Percentiles rank a stretch among this genome's conserved stretches.
Evolutionary conservation across 2,113 vertebrate species (phyloP).

Genomic region (Actenoides hombroni): DNA sequence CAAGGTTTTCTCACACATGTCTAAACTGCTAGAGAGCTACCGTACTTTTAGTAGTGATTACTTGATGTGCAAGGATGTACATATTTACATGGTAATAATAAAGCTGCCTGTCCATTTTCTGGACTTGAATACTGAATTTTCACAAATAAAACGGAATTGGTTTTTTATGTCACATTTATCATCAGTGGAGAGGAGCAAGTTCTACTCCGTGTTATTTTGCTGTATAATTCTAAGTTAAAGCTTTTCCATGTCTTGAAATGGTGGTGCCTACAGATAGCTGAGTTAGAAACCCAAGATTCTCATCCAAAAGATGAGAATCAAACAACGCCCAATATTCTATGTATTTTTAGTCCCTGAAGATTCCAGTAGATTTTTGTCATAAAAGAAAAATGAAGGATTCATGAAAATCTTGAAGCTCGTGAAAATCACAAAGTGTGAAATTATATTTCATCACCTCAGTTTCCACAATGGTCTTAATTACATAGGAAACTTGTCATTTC

Average conservation of each 20-base stretch:
- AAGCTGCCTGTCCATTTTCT: neutral
- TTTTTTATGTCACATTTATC: neutral
- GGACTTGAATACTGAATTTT: neutral
- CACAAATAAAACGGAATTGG: fast-evolving
- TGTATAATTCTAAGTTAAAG: neutral
- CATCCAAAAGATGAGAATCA: neutral
- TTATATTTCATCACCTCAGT: neutral
- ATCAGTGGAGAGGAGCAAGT: neutral
- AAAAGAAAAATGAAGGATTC: neutral
- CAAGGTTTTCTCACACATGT: neutral
- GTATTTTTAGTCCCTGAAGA: neutral
- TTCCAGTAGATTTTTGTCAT: fast-evolving
- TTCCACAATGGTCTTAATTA: neutral
- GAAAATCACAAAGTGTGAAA: neutral
- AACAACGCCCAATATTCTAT: neutral
- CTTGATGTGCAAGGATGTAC: neutral
- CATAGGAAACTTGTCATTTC: neutral
- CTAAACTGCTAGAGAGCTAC: neutral
- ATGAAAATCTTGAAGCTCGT: neutral
- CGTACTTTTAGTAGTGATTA: neutral
- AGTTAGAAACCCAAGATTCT: neutral
- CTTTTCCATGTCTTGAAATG: neutral
- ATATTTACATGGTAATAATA: neutral
- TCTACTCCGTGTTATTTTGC: neutral
- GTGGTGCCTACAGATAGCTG: neutral